Conservation (phyloP, 92 coral and sea anemone species). For the Phymanthus crucifer region DNA sequence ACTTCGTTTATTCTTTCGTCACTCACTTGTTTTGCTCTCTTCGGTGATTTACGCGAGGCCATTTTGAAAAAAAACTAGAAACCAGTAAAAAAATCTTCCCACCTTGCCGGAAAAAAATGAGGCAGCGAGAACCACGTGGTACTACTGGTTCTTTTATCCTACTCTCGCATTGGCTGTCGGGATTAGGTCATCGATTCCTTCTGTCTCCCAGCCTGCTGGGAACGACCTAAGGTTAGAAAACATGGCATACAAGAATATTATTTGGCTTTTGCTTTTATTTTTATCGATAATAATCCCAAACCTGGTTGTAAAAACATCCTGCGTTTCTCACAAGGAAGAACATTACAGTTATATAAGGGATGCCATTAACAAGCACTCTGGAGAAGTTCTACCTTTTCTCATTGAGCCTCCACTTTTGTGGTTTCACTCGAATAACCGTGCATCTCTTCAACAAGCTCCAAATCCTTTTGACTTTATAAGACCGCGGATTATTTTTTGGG, state of each 20-base stretch:
- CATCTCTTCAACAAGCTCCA: conserved; percentile 14
- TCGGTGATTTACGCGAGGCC: too few species aligned
- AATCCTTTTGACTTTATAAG: neutral
- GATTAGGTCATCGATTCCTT: too few species aligned
- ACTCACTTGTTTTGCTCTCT: too few species aligned
- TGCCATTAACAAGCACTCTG: conserved; percentile 41
- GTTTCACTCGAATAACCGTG: conserved; percentile 43
- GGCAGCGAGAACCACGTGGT: too few species aligned
- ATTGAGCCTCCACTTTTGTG: conserved; percentile 58
- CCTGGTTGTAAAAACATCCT: conserved; percentile 18
- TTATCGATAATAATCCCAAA: conserved; percentile 28
- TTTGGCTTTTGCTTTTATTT: neutral
- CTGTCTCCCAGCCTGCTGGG: too few species aligned
- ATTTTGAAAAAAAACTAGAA: too few species aligned
- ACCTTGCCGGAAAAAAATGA: too few species aligned
- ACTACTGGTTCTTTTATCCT: too few species aligned
- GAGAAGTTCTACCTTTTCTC: conserved; percentile 32
- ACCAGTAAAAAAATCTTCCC: too few species aligned
- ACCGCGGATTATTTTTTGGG: conserved; percentile 49
- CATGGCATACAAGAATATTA: neutral
- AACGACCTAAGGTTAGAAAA: neutral
- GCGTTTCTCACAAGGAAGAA: conserved; percentile 50
- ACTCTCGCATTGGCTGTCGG: too few species aligned
- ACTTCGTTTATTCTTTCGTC: too few species aligned
- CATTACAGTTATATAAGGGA: conserved; percentile 48